Percentiles rank a stretch among this genome's conserved stretches.
Conservation (phyloP, 1,140 invertebrate species). For the Idris sp. region DNA sequence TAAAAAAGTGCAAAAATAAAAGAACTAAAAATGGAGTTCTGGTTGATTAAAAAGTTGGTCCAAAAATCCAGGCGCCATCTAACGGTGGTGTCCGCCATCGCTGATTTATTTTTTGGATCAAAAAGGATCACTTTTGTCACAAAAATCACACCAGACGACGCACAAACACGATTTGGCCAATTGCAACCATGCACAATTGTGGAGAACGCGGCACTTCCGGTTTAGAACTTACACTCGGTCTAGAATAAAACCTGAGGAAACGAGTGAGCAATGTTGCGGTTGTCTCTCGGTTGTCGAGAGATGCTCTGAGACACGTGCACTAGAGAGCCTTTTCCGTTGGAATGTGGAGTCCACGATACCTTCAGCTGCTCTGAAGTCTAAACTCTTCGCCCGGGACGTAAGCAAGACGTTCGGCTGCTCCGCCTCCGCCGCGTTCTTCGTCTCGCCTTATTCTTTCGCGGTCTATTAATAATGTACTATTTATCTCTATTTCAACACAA, state of each 20-base stretch:
- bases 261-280: constrained; percentile 15
- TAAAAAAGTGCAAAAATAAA: too few species aligned
- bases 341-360: constrained; percentile 80
- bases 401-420: constrained; percentile 62
- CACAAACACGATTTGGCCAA: too few species aligned
- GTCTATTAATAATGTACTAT: constrained; percentile 70
- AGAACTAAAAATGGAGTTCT: too few species aligned
- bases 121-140: too few species aligned
- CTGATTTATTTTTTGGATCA: too few species aligned
- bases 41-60: too few species aligned
- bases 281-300: constrained; percentile 62
- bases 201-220: constrained; percentile 51
- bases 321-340: constrained; percentile 75
- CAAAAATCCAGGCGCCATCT: too few species aligned
- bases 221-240: constrained; percentile 43
- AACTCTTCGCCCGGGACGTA: constrained; percentile 65
- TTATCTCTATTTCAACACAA: constrained; percentile 64
- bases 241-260: constrained; percentile 41
- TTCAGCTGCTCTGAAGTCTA: constrained; percentile 77
- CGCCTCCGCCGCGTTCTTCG: constrained; percentile 56
- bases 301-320: constrained; percentile 63
- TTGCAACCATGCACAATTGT: too few species aligned
- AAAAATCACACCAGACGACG: too few species aligned
- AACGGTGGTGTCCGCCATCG: too few species aligned
- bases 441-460: constrained; percentile 60